Percentiles rank a stretch among this genome's conserved stretches.
phyloP scores from a whole-genome alignment of 2,797 vertebrate genomes.

The Neosilurus mollespiculum region DNA sequence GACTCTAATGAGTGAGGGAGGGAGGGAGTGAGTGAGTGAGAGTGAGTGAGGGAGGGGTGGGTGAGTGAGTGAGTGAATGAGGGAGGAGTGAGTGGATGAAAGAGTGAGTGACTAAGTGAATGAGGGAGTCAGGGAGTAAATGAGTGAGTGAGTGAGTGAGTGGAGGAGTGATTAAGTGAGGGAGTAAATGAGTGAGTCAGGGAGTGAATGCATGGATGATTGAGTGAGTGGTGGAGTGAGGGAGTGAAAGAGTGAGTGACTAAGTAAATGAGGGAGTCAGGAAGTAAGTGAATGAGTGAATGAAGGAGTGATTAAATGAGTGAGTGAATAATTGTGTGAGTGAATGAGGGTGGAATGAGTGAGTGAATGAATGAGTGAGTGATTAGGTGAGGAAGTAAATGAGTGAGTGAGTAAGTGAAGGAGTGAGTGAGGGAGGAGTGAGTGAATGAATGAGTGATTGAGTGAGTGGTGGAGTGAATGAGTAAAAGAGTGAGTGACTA shows the following conservation, averaged over 20 bases:
- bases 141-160: neutral
- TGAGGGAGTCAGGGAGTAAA: neutral
- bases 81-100: neutral
- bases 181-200: neutral
- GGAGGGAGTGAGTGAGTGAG: too few relatives aligned
- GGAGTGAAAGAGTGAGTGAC: neutral
- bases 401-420: neutral
- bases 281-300: neutral
- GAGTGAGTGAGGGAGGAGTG: neutral
- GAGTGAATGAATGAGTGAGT: neutral
- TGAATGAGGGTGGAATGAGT: neutral
- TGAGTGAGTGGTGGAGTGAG: neutral
- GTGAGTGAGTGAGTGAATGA: too few relatives aligned
- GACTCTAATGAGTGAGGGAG: neutral
- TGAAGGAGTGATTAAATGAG: neutral
- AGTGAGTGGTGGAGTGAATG: neutral
- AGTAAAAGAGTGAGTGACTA: neutral
- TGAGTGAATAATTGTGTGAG: neutral
- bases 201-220: neutral
- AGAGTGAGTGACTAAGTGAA: neutral
- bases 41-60: neutral
- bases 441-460: neutral
- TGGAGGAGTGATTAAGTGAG: neutral
- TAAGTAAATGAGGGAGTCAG: neutral
- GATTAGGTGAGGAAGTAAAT: neutral